phyloP scores from a whole-genome alignment of 2,797 vertebrate genomes.

The Channallabes apus region DNA sequence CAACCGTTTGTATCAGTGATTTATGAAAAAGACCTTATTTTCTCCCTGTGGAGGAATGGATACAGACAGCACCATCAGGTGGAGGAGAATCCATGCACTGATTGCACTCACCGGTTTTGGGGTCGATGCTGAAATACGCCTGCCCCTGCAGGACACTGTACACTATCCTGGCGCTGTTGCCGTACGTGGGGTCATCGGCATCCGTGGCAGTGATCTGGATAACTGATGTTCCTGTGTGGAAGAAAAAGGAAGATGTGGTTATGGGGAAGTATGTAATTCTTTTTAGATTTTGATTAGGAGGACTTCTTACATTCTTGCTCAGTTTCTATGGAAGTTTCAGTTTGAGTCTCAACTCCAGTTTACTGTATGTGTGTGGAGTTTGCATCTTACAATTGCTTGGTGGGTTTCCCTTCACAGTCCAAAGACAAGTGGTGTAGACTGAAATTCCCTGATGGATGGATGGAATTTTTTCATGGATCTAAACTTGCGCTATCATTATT shows the following conservation, averaged over 20 bases:
- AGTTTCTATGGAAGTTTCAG: too few relatives aligned
- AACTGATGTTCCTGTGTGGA: slow-evolving; percentile 74
- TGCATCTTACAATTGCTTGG: too few relatives aligned
- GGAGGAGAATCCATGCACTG: not conserved
- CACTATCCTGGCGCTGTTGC: slow-evolving; percentile 85
- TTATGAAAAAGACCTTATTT: not conserved
- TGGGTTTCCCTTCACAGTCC: too few relatives aligned
- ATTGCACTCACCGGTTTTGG: slow-evolving; percentile 79
- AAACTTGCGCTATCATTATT: too few relatives aligned
- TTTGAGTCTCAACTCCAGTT: too few relatives aligned
- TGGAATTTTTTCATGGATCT: too few relatives aligned
- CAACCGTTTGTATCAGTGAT: not conserved
- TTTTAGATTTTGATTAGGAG: not conserved
- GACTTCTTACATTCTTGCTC: not conserved
- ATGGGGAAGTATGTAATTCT: not conserved
- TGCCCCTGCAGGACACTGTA: slow-evolving; percentile 87
- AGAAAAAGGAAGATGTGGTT: slow-evolving; percentile 5
- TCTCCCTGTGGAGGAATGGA: not conserved
- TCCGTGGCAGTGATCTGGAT: slow-evolving; percentile 85
- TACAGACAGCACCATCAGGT: not conserved
- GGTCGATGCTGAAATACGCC: slow-evolving; percentile 86
- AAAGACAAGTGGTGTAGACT: too few relatives aligned
- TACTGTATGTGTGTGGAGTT: too few relatives aligned
- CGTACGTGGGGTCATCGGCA: slow-evolving; percentile 84
- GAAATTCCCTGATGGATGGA: too few relatives aligned